Conservation (phyloP, 2,888 invertebrate species). For the Sarcophaga subvicina region DNA sequence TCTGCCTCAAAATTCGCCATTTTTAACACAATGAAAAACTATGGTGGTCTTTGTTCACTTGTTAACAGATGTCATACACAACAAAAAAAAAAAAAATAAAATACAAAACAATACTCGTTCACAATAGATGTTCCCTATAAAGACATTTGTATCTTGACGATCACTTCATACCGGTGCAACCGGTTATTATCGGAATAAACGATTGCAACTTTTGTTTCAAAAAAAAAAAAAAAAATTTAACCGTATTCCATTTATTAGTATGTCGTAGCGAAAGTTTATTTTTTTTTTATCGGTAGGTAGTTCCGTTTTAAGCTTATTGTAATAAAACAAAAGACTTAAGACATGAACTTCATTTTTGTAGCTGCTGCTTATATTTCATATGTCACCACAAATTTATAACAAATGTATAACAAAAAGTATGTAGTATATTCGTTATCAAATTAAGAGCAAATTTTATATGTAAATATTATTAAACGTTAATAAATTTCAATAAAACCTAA, state of each 20-base stretch:
- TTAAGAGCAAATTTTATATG: background rate
- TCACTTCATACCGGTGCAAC: background rate
- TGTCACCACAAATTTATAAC: background rate
- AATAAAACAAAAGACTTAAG: conserved; percentile 53
- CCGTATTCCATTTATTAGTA: background rate
- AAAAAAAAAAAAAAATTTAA: background rate
- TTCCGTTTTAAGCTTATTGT: background rate
- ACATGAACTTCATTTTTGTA: conserved; percentile 4
- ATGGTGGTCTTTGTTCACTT: too few species aligned
- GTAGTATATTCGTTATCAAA: background rate
- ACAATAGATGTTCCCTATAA: too few species aligned
- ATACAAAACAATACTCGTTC: too few species aligned
- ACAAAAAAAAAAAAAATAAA: too few species aligned
- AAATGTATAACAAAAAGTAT: too few species aligned
- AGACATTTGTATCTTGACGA: too few species aligned
- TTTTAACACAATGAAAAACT: too few species aligned
- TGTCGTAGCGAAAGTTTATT: conserved; percentile 15
- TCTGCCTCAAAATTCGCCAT: too few species aligned
- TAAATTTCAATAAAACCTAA: background rate
- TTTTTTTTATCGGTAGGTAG: background rate
- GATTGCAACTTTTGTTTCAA: background rate
- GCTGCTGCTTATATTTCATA: background rate
- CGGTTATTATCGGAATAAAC: background rate
- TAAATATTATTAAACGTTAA: background rate
- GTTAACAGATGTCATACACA: too few species aligned